Conservation (phyloP, 2,888 invertebrate genomes). For the Drosophila cracens region DNA sequence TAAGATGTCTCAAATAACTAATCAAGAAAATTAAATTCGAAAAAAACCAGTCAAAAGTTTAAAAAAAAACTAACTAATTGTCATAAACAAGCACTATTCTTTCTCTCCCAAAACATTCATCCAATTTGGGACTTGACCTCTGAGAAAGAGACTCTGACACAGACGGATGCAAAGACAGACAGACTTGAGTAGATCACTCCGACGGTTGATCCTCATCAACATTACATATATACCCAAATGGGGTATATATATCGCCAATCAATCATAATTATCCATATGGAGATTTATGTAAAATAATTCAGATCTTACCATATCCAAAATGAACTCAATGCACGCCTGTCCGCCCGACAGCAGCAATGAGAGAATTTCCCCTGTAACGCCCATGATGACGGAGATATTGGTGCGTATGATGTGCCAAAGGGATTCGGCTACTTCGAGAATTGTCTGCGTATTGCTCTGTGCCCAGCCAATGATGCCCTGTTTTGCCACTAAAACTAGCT, state of each 20-base stretch:
- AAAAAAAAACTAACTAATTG: no score
- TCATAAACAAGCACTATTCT: no score
- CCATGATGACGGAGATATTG: slow-evolving; percentile 94
- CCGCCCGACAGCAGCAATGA: slow-evolving; percentile 95
- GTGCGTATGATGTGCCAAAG: slow-evolving; percentile 96
- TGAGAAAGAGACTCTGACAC: not conserved
- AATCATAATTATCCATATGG: not conserved
- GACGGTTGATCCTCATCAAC: no score
- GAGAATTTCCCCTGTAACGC: slow-evolving; percentile 93
- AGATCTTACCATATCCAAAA: slow-evolving; percentile 90
- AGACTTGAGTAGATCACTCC: not conserved
- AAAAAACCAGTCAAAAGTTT: no score
- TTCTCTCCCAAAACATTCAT: no score
- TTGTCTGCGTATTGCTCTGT: slow-evolving; percentile 95
- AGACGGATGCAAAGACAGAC: not conserved
- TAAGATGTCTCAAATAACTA: no score
- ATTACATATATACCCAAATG: not conserved
- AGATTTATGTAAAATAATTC: not conserved
- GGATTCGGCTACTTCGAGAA: slow-evolving; percentile 94
- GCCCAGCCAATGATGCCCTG: slow-evolving; percentile 91
- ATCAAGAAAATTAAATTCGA: no score
- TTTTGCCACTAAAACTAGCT: slow-evolving; percentile 85
- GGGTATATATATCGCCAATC: not conserved
- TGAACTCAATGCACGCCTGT: slow-evolving; percentile 94
- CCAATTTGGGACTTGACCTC: no score